These are phyloP conservation scores for Baronia brevicornis DNA, from an alignment of 2,888 invertebrate genomes.

Conservation along the genomic window DNA sequence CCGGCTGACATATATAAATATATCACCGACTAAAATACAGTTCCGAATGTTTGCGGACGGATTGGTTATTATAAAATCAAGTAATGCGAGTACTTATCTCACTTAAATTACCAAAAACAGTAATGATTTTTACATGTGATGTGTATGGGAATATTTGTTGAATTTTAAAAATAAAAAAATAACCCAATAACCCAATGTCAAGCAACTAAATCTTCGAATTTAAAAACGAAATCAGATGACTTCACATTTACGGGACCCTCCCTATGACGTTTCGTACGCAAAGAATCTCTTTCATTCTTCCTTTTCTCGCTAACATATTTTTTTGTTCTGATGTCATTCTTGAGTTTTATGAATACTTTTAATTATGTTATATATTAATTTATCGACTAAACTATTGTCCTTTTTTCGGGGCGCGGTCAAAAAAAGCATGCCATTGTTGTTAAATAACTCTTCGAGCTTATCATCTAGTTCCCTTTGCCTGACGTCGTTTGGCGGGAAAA, in stretches of 20 bases:
- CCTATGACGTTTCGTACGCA: not conserved
- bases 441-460: slow-evolving; percentile 9
- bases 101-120: no score
- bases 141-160: no score
- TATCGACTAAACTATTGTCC: slow-evolving; percentile 5
- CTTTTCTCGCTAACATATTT: no score
- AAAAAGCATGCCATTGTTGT: slow-evolving; percentile 8
- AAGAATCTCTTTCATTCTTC: not conserved
- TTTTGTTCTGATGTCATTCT: no score
- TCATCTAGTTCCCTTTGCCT: not conserved
- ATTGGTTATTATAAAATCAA: no score
- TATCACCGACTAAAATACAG: no score
- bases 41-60: no score
- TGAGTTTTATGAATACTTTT: slow-evolving; percentile 1
- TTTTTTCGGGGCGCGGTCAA: slow-evolving; percentile 5
- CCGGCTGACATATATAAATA: no score
- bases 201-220: not conserved
- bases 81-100: no score
- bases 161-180: no score
- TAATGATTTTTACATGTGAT: no score
- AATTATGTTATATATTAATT: slow-evolving; percentile 6
- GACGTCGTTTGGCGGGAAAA: slow-evolving; percentile 6
- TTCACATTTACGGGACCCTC: not conserved
- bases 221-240: not conserved
- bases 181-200: no score